Evolutionary conservation across 1,140 invertebrate species (phyloP).

Genomic region (Pantala flavescens): DNA sequence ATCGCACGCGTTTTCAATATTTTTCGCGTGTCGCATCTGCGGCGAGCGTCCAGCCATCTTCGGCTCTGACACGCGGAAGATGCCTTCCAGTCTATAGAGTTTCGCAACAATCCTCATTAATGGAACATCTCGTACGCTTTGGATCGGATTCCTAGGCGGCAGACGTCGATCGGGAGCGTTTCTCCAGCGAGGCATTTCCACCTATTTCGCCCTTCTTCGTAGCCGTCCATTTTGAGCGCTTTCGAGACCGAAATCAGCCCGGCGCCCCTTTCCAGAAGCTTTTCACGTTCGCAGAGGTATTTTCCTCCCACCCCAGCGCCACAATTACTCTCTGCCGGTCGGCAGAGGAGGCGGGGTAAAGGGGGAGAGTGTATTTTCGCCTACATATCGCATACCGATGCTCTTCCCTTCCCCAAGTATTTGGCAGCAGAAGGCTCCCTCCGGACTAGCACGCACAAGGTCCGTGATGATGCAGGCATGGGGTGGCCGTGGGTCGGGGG

Average conservation of each 20-base stretch:
- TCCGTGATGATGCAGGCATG: not conserved
- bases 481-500: not conserved
- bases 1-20: too few relatives aligned
- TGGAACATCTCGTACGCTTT: too few relatives aligned
- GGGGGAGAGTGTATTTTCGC: not conserved
- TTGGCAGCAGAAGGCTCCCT: slow-evolving; percentile 2
- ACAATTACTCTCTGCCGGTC: not conserved
- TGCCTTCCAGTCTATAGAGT: too few relatives aligned
- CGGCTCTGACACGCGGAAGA: too few relatives aligned
- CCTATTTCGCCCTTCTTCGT: too few relatives aligned
- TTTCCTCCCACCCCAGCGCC: not conserved
- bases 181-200: too few relatives aligned
- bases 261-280: not conserved
- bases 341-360: not conserved
- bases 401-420: slow-evolving; percentile 4
- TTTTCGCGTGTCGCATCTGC: too few relatives aligned
- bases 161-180: too few relatives aligned
- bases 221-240: not conserved
- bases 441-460: not conserved
- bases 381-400: not conserved
- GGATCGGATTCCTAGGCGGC: too few relatives aligned
- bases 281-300: not conserved
- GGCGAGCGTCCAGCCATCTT: too few relatives aligned
- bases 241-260: not conserved
- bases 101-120: too few relatives aligned